Percentiles rank a stretch among this genome's conserved stretches.
These are phyloP conservation scores for Halcyon badia DNA, from an alignment of 2,797 vertebrate genomes.

Conservation along the genomic window DNA sequence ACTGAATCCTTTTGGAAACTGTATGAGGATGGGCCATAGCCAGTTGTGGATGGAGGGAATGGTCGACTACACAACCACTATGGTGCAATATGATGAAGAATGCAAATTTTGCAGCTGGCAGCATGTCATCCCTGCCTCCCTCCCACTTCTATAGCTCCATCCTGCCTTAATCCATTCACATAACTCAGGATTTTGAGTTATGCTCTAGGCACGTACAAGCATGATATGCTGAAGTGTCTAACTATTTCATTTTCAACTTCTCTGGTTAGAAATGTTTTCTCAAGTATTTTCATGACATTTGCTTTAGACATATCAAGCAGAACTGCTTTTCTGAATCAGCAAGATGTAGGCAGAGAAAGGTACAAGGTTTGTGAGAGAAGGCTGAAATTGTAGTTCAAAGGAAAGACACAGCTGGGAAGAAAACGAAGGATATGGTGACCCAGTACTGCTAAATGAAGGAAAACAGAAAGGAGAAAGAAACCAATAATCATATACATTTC, in stretches of 20 bases:
- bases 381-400: background rate
- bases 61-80: background rate
- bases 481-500: background rate
- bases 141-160: conserved; percentile 17
- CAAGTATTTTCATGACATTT: background rate
- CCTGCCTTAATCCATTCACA: conserved; percentile 20
- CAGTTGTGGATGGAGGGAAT: conserved; percentile 2
- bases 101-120: conserved; percentile 47
- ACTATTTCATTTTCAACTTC: background rate
- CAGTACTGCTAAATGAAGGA: background rate
- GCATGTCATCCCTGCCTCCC: conserved; percentile 27
- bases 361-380: background rate
- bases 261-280: background rate
- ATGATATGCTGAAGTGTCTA: background rate
- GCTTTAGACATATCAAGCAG: background rate
- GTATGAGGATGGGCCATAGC: background rate
- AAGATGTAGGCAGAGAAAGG: background rate
- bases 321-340: background rate
- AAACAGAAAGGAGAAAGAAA: background rate
- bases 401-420: background rate
- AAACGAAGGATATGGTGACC: background rate
- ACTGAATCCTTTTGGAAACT: conserved; percentile 18
- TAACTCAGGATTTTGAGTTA: conserved; percentile 50
- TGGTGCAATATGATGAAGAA: conserved; percentile 40
- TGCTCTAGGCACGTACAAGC: conserved; percentile 16